A percentile compares a stretch with the other conserved stretches of the same genome.
phyloP scores from a whole-genome alignment of 2,113 vertebrate genomes.

The Tachysurus fulvidraco region DNA sequence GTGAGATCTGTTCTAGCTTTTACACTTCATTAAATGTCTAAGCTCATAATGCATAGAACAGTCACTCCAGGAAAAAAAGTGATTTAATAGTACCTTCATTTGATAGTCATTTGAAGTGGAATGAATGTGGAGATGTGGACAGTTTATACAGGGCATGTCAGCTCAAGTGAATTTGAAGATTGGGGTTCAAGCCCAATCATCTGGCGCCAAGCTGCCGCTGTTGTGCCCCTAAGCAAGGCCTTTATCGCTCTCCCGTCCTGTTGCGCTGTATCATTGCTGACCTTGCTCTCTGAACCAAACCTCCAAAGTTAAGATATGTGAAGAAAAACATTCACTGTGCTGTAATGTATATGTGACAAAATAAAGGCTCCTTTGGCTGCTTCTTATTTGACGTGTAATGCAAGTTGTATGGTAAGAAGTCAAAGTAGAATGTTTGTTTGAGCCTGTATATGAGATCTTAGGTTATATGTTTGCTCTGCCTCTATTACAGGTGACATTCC shows the following conservation, averaged over 20 bases:
- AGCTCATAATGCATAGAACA: background rate
- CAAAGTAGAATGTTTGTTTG: background rate
- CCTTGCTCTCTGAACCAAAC: too few relatives aligned
- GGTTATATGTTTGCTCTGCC: background rate
- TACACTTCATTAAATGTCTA: background rate
- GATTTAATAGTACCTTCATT: background rate
- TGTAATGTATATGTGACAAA: too few relatives aligned
- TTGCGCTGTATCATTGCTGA: too few relatives aligned
- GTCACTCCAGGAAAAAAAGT: background rate
- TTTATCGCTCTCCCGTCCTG: too few relatives aligned
- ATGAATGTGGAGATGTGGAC: background rate
- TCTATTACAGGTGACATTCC: conserved; percentile 86
- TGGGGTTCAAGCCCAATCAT: too few relatives aligned
- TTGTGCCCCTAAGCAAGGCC: too few relatives aligned
- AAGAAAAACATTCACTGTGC: too few relatives aligned
- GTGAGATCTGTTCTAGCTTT: background rate
- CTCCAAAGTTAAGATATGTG: too few relatives aligned
- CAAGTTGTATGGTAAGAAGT: background rate
- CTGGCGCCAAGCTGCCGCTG: too few relatives aligned
- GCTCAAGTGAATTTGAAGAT: too few relatives aligned
- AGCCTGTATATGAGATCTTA: background rate
- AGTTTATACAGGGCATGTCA: background rate
- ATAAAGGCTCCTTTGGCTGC: too few relatives aligned
- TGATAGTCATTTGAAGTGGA: background rate
- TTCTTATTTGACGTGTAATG: background rate